Evolutionary conservation across 2,888 invertebrate genomes (phyloP).

Genomic region (Cyclophora punctaria): DNA sequence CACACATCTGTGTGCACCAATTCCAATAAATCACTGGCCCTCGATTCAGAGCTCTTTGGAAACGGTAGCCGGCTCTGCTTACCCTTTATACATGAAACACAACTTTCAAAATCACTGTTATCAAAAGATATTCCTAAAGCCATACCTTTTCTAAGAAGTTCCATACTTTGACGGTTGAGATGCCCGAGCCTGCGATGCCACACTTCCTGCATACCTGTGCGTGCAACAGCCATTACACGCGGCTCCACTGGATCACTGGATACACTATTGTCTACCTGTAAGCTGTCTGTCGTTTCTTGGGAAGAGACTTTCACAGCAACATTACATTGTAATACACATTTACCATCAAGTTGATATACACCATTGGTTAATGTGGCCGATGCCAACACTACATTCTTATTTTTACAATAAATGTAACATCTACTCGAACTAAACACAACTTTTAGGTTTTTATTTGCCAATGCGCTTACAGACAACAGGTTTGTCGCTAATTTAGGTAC

Average conservation of each 20-base stretch:
- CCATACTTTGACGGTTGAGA: conserved; percentile 12
- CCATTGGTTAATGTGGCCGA: conserved; percentile 1
- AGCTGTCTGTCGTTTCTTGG: too few species aligned
- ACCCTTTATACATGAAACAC: conserved; percentile 16
- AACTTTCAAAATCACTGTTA: not conserved
- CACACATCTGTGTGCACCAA: conserved; percentile 13
- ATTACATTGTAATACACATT: too few species aligned
- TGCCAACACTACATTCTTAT: not conserved
- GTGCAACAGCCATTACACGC: not conserved
- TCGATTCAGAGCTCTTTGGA: not conserved
- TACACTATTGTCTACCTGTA: too few species aligned
- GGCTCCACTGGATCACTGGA: too few species aligned
- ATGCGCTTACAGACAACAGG: conserved; percentile 9
- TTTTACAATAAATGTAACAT: conserved; percentile 1
- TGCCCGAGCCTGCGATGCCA: conserved; percentile 19
- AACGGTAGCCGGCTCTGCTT: conserved; percentile 19
- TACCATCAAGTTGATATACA: conserved; percentile 1
- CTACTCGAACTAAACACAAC: conserved; percentile 1
- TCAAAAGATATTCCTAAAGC: conserved; percentile 9
- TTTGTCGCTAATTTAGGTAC: conserved; percentile 1
- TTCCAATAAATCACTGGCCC: conserved; percentile 2
- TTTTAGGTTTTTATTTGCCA: not conserved
- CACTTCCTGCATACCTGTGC: conserved; percentile 3
- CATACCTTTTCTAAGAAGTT: conserved; percentile 11
- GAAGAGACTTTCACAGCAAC: too few species aligned